Evolutionary conservation across 2,797 vertebrate species (phyloP).

Genomic region (Mycteria americana): DNA sequence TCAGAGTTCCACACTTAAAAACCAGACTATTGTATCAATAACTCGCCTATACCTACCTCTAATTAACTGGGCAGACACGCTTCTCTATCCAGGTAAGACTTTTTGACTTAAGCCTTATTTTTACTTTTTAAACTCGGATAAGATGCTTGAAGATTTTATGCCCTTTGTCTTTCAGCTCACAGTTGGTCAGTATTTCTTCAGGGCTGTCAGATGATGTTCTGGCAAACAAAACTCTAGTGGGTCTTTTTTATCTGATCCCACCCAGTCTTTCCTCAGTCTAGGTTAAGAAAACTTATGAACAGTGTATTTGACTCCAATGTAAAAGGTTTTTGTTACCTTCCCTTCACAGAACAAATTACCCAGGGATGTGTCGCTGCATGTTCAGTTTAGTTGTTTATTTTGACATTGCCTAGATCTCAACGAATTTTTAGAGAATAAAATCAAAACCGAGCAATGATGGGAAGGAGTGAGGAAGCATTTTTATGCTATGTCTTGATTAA

Average conservation of each 20-base stretch:
- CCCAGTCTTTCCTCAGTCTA: not conserved
- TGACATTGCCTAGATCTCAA: not conserved
- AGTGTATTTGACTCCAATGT: not conserved
- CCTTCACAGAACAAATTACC: not conserved
- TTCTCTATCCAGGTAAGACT: not conserved
- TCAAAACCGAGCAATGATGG: not conserved
- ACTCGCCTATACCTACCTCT: not conserved
- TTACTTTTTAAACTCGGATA: not conserved
- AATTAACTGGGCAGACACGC: not conserved
- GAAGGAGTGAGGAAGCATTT: not conserved
- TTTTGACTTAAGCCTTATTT: not conserved
- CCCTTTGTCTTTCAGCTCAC: not conserved
- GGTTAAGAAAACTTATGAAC: not conserved
- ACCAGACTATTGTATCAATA: rapidly evolving
- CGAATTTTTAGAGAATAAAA: not conserved
- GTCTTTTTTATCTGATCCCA: not conserved
- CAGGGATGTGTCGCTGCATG: not conserved
- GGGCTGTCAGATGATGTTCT: not conserved
- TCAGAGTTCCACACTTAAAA: not conserved
- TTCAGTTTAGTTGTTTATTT: not conserved
- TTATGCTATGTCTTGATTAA: not conserved
- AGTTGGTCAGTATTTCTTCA: not conserved
- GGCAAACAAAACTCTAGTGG: not conserved
- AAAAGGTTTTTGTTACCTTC: not conserved
- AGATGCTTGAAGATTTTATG: not conserved